A percentile compares a stretch with the other conserved stretches of the same genome.
These are phyloP conservation scores for Graptemys geographica DNA, from an alignment of 2,797 vertebrate species.

Conservation along the genomic window DNA sequence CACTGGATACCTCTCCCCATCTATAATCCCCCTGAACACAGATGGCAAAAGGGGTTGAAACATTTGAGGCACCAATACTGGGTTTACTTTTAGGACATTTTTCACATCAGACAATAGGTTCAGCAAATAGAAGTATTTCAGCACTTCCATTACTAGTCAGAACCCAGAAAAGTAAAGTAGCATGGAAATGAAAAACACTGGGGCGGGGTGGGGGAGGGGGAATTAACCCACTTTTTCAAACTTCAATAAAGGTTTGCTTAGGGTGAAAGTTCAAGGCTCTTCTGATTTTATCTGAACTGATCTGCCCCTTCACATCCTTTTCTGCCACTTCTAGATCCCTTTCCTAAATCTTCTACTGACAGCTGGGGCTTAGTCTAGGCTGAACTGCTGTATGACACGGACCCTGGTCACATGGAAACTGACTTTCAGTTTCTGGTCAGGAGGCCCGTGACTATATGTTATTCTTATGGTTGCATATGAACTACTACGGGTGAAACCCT, in stretches of 20 bases:
- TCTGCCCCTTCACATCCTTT: not conserved
- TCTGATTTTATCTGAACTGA: not conserved
- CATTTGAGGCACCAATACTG: no score
- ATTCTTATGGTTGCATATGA: not conserved
- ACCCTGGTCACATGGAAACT: not conserved
- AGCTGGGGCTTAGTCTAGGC: not conserved
- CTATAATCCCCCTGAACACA: no score
- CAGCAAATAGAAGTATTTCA: slow-evolving; percentile 36
- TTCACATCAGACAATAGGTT: not conserved
- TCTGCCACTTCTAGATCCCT: not conserved
- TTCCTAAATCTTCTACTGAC: not conserved
- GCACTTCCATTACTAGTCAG: slow-evolving; percentile 46
- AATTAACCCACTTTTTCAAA: slow-evolving; percentile 39
- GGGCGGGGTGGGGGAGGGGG: slow-evolving; percentile 1
- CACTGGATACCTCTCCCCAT: no score
- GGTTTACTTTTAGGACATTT: no score
- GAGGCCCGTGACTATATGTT: no score
- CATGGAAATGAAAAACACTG: not conserved
- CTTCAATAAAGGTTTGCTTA: slow-evolving; percentile 24
- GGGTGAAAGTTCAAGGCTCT: slow-evolving; percentile 21
- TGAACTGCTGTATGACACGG: accelerated
- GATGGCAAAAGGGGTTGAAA: no score
- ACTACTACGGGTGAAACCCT: not conserved
- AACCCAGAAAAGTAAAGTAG: slow-evolving; percentile 18
- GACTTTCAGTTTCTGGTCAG: not conserved